Evolutionary conservation across 2,797 vertebrate species (phyloP).

Genomic region (Sebastes ruberrimus): DNA sequence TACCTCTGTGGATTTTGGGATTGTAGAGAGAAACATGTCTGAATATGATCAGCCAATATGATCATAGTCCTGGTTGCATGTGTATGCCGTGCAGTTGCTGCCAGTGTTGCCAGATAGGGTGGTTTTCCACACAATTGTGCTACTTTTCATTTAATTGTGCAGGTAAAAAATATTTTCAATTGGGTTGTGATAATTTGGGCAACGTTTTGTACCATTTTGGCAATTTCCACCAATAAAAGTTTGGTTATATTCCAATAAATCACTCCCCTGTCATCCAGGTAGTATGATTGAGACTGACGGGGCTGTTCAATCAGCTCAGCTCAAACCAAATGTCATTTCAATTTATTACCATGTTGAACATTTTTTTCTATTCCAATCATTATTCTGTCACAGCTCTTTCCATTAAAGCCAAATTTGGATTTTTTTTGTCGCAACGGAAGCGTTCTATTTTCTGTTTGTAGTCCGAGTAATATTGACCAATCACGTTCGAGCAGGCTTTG

Average conservation of each 20-base stretch:
- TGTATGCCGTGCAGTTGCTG: not conserved
- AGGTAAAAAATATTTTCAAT: not conserved
- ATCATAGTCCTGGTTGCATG: not conserved
- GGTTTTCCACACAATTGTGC: not conserved
- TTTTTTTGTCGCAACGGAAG: not conserved
- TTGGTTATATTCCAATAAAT: not conserved
- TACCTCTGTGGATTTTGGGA: not conserved
- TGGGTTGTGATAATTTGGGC: not conserved
- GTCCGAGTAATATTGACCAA: too few relatives aligned
- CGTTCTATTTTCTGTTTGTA: too few relatives aligned
- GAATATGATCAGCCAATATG: not conserved
- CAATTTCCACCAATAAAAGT: not conserved
- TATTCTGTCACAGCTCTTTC: not conserved
- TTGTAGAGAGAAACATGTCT: not conserved
- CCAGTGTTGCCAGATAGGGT: not conserved
- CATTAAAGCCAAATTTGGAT: not conserved
- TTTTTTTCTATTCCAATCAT: not conserved
- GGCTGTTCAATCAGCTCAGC: too few relatives aligned
- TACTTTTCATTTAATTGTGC: not conserved
- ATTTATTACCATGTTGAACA: accelerated
- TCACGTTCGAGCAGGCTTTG: too few relatives aligned
- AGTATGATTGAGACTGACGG: too few relatives aligned
- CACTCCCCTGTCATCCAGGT: too few relatives aligned
- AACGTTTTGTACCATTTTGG: not conserved
- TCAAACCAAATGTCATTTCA: too few relatives aligned